phyloP scores from a whole-genome alignment of 2,113 vertebrate genomes.

The Grantiella picta region DNA sequence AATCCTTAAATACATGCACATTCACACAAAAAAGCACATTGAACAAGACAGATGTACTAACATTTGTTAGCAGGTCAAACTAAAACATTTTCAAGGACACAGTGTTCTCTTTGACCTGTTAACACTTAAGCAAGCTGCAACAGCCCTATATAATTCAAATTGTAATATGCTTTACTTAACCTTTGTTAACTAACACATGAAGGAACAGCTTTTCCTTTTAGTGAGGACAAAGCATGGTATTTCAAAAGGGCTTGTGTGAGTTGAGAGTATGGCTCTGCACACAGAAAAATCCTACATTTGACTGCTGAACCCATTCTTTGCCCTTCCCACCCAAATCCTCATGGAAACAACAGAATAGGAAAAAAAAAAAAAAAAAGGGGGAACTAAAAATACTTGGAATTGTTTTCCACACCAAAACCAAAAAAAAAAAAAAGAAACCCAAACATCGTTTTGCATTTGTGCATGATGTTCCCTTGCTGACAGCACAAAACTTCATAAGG shows the following conservation, averaged over 20 bases:
- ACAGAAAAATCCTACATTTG: slow-evolving; percentile 2
- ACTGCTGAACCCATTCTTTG: slow-evolving; percentile 4
- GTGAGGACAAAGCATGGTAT: slow-evolving; percentile 35
- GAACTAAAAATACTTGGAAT: neutral
- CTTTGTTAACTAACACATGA: slow-evolving; percentile 50
- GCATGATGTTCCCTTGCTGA: neutral
- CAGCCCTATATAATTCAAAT: slow-evolving; percentile 14
- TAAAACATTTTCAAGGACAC: slow-evolving; percentile 26
- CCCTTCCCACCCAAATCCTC: neutral
- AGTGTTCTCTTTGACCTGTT: slow-evolving; percentile 34
- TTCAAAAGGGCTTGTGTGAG: slow-evolving; percentile 48
- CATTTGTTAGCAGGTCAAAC: slow-evolving; percentile 30
- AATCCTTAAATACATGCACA: slow-evolving; percentile 17
- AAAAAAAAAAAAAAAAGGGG: neutral
- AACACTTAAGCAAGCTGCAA: slow-evolving; percentile 40
- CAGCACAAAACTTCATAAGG: neutral
- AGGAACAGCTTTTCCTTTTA: slow-evolving; percentile 46
- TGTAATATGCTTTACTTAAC: slow-evolving; percentile 60
- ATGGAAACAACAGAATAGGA: neutral
- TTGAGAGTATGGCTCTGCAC: slow-evolving; percentile 7
- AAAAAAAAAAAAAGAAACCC: neutral
- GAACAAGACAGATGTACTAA: slow-evolving; percentile 25
- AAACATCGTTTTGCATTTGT: neutral
- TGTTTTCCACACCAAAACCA: neutral
- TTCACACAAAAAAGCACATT: neutral